A percentile compares a stretch with the other conserved stretches of the same genome.
phyloP scores from a whole-genome alignment of 2,797 vertebrate genomes.

The Muscicapa comitata region DNA sequence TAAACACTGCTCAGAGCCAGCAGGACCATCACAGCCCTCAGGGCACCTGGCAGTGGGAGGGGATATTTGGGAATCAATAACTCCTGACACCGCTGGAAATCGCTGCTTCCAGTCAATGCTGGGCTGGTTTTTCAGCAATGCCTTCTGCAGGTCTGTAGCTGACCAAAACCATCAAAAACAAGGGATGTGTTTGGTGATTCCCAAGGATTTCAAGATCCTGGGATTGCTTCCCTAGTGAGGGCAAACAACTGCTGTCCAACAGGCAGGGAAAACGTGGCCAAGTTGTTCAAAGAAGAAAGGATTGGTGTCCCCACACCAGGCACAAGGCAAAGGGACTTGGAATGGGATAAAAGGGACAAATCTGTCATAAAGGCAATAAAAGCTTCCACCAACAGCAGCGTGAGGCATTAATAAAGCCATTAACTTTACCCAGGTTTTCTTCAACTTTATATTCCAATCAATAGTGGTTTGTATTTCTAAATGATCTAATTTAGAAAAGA shows the following conservation, averaged over 20 bases:
- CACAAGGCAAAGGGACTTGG: neutral
- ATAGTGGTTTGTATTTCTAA: neutral
- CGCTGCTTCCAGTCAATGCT: neutral
- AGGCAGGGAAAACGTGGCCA: constrained; percentile 4
- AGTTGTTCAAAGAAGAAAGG: neutral
- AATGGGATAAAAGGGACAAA: neutral
- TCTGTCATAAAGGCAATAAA: neutral
- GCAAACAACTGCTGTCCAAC: constrained; percentile 17
- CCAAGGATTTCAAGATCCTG: neutral
- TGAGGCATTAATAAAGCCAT: neutral
- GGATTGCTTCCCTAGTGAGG: neutral
- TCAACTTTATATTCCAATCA: neutral
- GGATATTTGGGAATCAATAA: neutral
- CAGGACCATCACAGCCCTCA: neutral
- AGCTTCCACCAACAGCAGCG: neutral
- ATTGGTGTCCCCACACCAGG: neutral
- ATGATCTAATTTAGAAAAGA: neutral
- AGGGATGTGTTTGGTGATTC: neutral
- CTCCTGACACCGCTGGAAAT: neutral
- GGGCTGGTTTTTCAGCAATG: neutral
- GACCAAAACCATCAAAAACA: neutral
- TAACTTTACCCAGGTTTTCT: neutral
- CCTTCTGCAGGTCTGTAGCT: neutral
- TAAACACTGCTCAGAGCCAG: neutral
- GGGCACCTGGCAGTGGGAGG: neutral